These are phyloP conservation scores for Dallia pectoralis DNA, from an alignment of 2,797 vertebrate species.

Conservation along the genomic window DNA sequence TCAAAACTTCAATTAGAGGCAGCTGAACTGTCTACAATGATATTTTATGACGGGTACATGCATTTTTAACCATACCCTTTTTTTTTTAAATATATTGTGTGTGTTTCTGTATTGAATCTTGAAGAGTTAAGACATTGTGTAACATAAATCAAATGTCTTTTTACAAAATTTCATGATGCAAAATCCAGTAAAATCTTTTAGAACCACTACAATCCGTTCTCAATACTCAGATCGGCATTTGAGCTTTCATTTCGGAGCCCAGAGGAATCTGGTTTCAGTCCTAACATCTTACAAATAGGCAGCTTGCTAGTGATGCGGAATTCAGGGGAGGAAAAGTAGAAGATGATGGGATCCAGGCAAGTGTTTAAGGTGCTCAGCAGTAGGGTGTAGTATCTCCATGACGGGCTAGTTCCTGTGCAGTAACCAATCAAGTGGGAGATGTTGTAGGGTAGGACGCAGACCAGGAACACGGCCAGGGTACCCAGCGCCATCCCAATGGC, in stretches of 20 bases:
- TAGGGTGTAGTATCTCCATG: constrained; percentile 73
- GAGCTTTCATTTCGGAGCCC: not conserved
- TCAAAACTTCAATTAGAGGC: too few species aligned
- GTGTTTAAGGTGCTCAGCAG: constrained; percentile 79
- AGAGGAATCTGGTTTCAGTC: not conserved
- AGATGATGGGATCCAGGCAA: constrained; percentile 80
- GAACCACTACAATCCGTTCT: not conserved
- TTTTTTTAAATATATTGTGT: too few species aligned
- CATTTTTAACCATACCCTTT: too few species aligned
- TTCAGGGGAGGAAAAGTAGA: constrained; percentile 65
- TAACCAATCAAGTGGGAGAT: constrained; percentile 75
- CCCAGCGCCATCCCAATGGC: constrained; percentile 78
- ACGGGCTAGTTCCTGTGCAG: constrained; percentile 43
- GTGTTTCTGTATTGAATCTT: too few species aligned
- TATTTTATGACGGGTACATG: too few species aligned
- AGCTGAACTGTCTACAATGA: too few species aligned
- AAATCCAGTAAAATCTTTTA: not conserved
- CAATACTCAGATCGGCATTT: not conserved
- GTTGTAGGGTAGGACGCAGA: constrained; percentile 81
- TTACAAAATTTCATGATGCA: not conserved
- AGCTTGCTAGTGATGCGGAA: constrained; percentile 49
- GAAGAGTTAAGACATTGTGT: too few species aligned
- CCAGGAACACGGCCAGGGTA: constrained; percentile 73
- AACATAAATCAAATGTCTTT: too few species aligned
- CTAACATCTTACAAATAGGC: constrained; percentile 40